These are phyloP conservation scores for Littorina saxatilis DNA, from an alignment of 1,140 invertebrate genomes.

Conservation along the genomic window DNA sequence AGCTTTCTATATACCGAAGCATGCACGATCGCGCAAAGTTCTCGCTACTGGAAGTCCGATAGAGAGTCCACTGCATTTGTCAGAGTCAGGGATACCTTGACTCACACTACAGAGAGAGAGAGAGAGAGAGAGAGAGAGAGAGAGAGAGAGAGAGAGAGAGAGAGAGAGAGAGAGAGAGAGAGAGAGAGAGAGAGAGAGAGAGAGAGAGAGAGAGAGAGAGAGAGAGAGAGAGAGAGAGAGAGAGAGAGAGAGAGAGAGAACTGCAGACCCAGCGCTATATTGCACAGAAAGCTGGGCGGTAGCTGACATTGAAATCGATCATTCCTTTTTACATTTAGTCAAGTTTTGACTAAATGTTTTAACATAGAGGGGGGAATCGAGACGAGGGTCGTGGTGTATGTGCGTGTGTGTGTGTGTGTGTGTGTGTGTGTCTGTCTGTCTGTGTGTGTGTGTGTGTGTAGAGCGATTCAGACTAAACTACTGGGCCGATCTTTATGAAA, in stretches of 20 bases:
- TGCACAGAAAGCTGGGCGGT: background rate
- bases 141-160: background rate
- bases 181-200: background rate
- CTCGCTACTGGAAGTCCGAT: no score
- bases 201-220: background rate
- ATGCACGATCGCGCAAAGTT: no score
- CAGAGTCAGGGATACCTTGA: no score
- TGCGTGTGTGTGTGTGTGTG: background rate
- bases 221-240: background rate
- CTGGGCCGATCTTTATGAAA: no score
- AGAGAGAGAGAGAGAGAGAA: background rate
- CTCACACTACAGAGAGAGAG: background rate
- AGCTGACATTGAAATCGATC: background rate
- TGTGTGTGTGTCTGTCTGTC: background rate
- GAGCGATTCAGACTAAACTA: no score
- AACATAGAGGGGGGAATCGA: no score
- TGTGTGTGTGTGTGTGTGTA: background rate
- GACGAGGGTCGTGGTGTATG: no score
- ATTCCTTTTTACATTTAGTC: background rate
- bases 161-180: background rate
- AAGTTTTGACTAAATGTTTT: no score
- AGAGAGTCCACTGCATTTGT: no score
- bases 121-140: background rate
- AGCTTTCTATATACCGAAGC: no score
- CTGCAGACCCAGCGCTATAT: background rate